phyloP scores from a whole-genome alignment of 2,888 invertebrate genomes.

The Leistus spinibarbis region DNA sequence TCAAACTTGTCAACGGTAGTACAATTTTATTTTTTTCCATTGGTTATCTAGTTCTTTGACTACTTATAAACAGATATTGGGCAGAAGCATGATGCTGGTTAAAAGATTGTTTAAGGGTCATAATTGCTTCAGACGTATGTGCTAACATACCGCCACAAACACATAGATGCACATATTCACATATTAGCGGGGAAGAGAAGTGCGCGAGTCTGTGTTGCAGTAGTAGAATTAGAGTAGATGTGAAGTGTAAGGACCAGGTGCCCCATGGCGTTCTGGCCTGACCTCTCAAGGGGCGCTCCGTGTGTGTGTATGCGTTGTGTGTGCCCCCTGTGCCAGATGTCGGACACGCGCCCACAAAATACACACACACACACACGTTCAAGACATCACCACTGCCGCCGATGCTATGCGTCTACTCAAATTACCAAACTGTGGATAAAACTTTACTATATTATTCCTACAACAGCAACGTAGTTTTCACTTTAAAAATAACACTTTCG shows the following conservation, averaged over 20 bases:
- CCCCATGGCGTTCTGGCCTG: neutral
- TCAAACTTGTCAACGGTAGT: too few species aligned
- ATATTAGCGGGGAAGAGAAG: too few species aligned
- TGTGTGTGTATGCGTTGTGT: neutral
- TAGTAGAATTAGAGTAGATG: neutral
- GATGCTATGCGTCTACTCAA: neutral
- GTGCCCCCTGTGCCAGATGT: slow-evolving; percentile 18
- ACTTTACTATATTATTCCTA: neutral
- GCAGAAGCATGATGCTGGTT: neutral
- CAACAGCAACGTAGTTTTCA: neutral
- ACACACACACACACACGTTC: slow-evolving; percentile 4
- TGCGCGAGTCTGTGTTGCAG: neutral
- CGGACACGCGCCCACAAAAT: slow-evolving; percentile 27
- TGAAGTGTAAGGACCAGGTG: slow-evolving; percentile 1
- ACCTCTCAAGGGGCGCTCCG: neutral
- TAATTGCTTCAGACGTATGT: neutral
- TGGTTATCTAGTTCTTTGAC: too few species aligned
- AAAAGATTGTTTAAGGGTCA: neutral
- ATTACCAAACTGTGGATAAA: neutral
- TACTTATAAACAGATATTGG: neutral
- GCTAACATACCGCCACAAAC: neutral
- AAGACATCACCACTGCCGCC: neutral
- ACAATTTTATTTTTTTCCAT: too few species aligned
- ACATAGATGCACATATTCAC: neutral
- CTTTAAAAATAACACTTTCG: neutral